A percentile compares a stretch with the other conserved stretches of the same genome.
phyloP scores from a whole-genome alignment of 2,888 invertebrate species.

The Drosophila neotestacea region DNA sequence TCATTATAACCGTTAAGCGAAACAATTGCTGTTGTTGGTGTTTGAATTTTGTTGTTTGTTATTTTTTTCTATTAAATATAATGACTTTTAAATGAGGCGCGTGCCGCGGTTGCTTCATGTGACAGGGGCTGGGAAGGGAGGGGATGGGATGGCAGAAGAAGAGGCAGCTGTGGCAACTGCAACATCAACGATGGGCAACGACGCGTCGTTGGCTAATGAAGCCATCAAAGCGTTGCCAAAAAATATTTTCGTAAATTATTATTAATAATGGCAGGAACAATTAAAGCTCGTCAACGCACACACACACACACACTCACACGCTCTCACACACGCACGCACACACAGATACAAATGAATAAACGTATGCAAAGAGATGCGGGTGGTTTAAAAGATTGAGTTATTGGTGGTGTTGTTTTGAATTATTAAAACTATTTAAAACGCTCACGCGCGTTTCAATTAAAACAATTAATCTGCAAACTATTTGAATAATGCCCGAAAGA shows the following conservation, averaged over 20 bases:
- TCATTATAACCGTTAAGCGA: slow-evolving; percentile 54
- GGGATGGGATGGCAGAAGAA: too few species aligned
- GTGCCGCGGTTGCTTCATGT: slow-evolving; percentile 55
- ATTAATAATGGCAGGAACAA: slow-evolving; percentile 76
- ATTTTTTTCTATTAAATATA: slow-evolving; percentile 60
- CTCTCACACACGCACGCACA: background rate
- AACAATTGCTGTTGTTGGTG: slow-evolving; percentile 45
- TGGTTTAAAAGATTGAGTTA: slow-evolving; percentile 11
- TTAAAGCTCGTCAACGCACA: slow-evolving; percentile 64
- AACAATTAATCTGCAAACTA: slow-evolving; percentile 60
- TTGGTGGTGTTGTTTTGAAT: slow-evolving; percentile 39
- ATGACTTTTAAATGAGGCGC: slow-evolving; percentile 79
- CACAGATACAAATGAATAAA: background rate
- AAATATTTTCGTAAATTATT: slow-evolving; percentile 68
- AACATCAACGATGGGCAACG: background rate
- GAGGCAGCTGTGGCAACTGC: slow-evolving; percentile 4
- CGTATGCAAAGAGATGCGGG: slow-evolving; percentile 37
- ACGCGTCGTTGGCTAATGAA: slow-evolving; percentile 52
- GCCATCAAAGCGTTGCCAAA: slow-evolving; percentile 64
- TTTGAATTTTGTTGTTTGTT: slow-evolving; percentile 11
- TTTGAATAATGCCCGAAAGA: slow-evolving; percentile 20
- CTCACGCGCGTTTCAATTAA: slow-evolving; percentile 70
- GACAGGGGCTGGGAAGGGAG: too few species aligned
- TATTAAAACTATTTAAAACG: slow-evolving; percentile 56
- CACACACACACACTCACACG: slow-evolving; percentile 1